Evolutionary conservation across 1,140 invertebrate species (phyloP).

Genomic region (Megalopta genalis): DNA sequence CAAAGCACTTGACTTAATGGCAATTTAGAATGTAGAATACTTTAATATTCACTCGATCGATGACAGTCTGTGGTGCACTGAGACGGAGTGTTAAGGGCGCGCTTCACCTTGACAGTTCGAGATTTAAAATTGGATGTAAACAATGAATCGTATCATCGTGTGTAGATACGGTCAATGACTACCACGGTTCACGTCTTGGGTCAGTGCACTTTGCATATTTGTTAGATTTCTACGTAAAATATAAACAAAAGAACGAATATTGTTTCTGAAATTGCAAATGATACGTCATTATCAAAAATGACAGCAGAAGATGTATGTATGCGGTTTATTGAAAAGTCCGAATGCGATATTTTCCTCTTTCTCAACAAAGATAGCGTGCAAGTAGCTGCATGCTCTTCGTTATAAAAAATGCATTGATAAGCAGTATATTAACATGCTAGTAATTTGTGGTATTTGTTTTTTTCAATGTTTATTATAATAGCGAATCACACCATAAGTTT

Average conservation of each 20-base stretch:
- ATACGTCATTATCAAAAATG: background rate
- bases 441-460: background rate
- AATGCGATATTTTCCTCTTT: background rate
- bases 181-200: constrained; percentile 33
- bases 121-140: constrained; percentile 50
- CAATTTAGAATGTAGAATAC: background rate
- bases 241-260: background rate
- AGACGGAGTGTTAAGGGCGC: background rate
- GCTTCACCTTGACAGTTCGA: constrained; percentile 37
- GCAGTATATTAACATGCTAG: background rate
- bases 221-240: background rate
- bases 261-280: background rate
- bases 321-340: background rate
- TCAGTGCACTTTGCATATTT: constrained; percentile 45
- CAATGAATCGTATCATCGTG: constrained; percentile 40
- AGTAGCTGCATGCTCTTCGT: background rate
- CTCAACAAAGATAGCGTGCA: background rate
- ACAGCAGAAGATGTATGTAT: background rate
- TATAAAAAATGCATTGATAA: constrained; percentile 1
- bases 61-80: background rate
- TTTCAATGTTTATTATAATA: background rate
- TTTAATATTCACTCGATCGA: constrained; percentile 2
- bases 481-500: too few relatives aligned
- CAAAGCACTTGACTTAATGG: constrained; percentile 14
- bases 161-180: constrained; percentile 52